Conservation (phyloP, 2,797 vertebrate species). For the Furcifer pardalis region DNA sequence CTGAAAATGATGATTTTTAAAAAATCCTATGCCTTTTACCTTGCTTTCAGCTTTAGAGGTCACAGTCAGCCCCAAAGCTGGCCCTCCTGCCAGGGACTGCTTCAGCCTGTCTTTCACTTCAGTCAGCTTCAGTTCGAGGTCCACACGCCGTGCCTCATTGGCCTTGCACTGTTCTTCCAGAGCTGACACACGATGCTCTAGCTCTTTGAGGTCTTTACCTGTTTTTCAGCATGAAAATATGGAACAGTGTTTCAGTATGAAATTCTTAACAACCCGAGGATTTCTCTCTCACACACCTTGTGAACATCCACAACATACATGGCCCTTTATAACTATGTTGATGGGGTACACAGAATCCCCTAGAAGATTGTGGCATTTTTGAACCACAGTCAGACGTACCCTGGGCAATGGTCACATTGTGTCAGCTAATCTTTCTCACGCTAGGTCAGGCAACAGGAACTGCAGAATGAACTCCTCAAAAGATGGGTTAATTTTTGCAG, state of each 20-base stretch:
- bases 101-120: slow-evolving; percentile 94
- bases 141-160: slow-evolving; percentile 89
- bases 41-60: slow-evolving; percentile 75
- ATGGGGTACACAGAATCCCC: too few species aligned
- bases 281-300: too few species aligned
- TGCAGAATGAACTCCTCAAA: too few species aligned
- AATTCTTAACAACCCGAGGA: background rate
- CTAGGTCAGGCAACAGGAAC: too few species aligned
- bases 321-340: background rate
- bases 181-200: slow-evolving; percentile 82
- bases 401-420: too few species aligned
- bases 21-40: too few species aligned
- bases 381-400: too few species aligned
- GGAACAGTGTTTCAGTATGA: background rate
- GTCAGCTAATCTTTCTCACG: too few species aligned
- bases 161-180: slow-evolving; percentile 88
- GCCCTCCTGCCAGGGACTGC: slow-evolving; percentile 91
- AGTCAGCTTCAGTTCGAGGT: slow-evolving; percentile 89
- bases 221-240: slow-evolving; percentile 40
- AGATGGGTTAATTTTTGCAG: too few species aligned
- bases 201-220: slow-evolving; percentile 78
- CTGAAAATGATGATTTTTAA: too few species aligned
- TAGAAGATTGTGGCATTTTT: too few species aligned
- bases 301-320: too few species aligned
- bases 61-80: slow-evolving; percentile 79